Conservation (phyloP, 2,888 invertebrate genomes). For the Drosophila demipolita region DNA sequence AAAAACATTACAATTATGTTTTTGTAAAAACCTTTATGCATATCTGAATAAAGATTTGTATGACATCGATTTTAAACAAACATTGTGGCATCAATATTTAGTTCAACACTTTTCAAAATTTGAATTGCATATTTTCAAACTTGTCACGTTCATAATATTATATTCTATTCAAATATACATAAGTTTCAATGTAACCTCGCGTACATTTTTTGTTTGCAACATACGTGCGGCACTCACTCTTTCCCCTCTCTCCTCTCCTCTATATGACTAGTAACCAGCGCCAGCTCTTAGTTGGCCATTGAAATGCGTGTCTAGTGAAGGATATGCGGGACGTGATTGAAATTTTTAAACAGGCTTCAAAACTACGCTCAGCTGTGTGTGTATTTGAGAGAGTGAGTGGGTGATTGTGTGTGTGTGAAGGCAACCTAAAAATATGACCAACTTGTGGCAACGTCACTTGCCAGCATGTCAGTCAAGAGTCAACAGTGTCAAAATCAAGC, state of each 20-base stretch:
- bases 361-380: conserved; percentile 14
- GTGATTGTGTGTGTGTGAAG: not conserved
- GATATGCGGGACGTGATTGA: conserved; percentile 76
- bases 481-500: conserved; percentile 62
- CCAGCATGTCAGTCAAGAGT: conserved; percentile 53
- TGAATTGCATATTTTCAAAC: not conserved
- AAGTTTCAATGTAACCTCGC: conserved; percentile 49
- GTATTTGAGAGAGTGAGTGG: conserved; percentile 8
- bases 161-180: conserved; percentile 17
- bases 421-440: conserved; percentile 60
- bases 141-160: conserved; percentile 29
- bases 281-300: conserved; percentile 55
- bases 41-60: not conserved
- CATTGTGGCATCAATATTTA: not conserved
- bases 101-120: not conserved
- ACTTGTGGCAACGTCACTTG: conserved; percentile 60
- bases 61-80: not conserved
- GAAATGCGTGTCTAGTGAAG: conserved; percentile 79
- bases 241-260: not conserved
- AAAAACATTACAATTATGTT: not conserved
- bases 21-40: not conserved
- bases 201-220: conserved; percentile 25
- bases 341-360: conserved; percentile 65
- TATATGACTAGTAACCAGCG: conserved; percentile 1
- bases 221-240: conserved; percentile 15